These are phyloP conservation scores for Uloborus diversus DNA, from an alignment of 1,140 invertebrate species.

Conservation along the genomic window DNA sequence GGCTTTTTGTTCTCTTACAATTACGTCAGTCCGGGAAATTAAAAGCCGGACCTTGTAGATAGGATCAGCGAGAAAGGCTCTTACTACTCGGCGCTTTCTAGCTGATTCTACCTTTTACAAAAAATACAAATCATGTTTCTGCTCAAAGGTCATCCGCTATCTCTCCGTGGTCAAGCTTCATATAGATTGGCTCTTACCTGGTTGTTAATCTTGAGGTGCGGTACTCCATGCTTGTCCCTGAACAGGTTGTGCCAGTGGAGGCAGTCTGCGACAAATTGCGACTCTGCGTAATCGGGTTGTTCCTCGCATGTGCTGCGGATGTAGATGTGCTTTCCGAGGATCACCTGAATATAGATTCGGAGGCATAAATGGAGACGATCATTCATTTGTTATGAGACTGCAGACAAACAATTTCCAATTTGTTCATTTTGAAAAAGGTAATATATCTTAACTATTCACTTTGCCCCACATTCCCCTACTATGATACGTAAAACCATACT, in stretches of 20 bases:
- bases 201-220: conserved; percentile 76
- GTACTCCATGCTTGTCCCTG: conserved; percentile 76
- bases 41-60: too few species aligned
- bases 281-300: conserved; percentile 61
- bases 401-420: background rate
- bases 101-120: too few species aligned
- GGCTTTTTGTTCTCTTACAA: too few species aligned
- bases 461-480: too few species aligned
- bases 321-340: conserved; percentile 36
- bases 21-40: too few species aligned
- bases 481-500: too few species aligned
- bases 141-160: too few species aligned
- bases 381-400: background rate
- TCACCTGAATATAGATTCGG: too few species aligned
- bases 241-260: conserved; percentile 84
- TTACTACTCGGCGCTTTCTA: too few species aligned
- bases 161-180: too few species aligned
- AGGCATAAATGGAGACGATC: background rate
- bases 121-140: too few species aligned
- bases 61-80: too few species aligned
- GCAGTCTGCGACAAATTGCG: conserved; percentile 77
- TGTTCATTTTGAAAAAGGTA: background rate
- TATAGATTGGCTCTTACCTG: conserved; percentile 73
- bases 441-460: background rate
- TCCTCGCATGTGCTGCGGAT: background rate